A percentile compares a stretch with the other conserved stretches of the same genome.
These are phyloP conservation scores for Rhadinocentrus ornatus DNA, from an alignment of 2,797 vertebrate species.

Conservation along the genomic window DNA sequence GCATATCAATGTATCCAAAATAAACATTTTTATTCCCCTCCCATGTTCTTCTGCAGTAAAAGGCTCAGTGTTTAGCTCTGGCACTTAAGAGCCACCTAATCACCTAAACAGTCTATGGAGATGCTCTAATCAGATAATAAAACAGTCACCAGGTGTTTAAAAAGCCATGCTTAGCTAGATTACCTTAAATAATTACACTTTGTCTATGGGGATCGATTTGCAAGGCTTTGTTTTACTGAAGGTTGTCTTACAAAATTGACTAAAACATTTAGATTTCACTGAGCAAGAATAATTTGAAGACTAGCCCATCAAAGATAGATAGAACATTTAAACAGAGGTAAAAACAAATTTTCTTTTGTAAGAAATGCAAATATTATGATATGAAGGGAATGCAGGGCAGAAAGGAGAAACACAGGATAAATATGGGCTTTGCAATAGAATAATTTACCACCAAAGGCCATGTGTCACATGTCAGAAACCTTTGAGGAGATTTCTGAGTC, in stretches of 20 bases:
- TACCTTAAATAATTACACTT: constrained; percentile 48
- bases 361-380: not conserved
- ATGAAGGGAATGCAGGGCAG: constrained; percentile 3
- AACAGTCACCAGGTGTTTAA: constrained; percentile 44
- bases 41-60: not conserved
- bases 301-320: constrained; percentile 11
- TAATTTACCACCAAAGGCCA: constrained; percentile 30
- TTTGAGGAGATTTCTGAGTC: constrained; percentile 7
- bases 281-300: not conserved
- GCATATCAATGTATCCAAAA: not conserved
- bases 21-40: not conserved
- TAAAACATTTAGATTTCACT: not conserved
- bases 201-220: constrained; percentile 11
- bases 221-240: constrained; percentile 16
- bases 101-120: constrained; percentile 8
- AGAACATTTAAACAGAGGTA: constrained; percentile 3
- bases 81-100: constrained; percentile 36
- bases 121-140: constrained; percentile 32
- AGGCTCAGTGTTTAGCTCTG: constrained; percentile 5
- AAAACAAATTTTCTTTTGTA: not conserved
- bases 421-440: not conserved
- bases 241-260: constrained; percentile 7
- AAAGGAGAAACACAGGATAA: not conserved
- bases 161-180: constrained; percentile 38
- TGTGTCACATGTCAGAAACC: constrained; percentile 20